Evolutionary conservation across 2,888 invertebrate species (phyloP).

Genomic region (Drosophila diplacantha): DNA sequence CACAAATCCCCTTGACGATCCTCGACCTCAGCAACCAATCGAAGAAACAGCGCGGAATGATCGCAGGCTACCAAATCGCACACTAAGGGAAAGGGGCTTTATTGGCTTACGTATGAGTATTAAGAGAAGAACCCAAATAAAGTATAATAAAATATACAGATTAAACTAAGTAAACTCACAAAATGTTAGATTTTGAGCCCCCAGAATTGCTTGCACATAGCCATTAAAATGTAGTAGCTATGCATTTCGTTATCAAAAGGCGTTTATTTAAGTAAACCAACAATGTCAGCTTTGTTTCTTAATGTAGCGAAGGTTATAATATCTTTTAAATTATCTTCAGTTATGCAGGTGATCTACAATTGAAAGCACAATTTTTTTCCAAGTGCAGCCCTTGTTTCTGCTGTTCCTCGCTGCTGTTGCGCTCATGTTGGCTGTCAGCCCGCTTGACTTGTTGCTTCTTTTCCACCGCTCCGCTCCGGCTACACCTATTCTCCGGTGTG

Average conservation of each 20-base stretch:
- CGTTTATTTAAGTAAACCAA: neutral
- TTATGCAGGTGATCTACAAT: no score
- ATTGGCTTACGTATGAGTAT: no score
- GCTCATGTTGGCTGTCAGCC: slow-evolving; percentile 71
- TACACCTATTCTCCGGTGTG: slow-evolving; percentile 15
- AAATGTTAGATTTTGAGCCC: no score
- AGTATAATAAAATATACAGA: no score
- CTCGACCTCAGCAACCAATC: slow-evolving; percentile 49
- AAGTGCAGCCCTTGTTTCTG: slow-evolving; percentile 26
- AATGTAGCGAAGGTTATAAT: neutral
- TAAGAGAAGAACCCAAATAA: no score
- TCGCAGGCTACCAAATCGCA: slow-evolving; percentile 37
- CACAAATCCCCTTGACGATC: slow-evolving; percentile 56
- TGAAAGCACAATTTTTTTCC: neutral
- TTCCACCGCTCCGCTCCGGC: slow-evolving; percentile 13
- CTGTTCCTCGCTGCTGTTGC: slow-evolving; percentile 58
- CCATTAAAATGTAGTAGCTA: no score
- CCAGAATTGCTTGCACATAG: no score
- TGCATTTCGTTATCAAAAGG: neutral
- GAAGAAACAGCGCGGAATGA: slow-evolving; percentile 32
- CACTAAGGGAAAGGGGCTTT: neutral
- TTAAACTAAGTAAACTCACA: no score
- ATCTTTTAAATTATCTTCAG: neutral
- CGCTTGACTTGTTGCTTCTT: slow-evolving; percentile 62
- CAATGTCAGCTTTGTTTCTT: no score